phyloP scores from a whole-genome alignment of 1,140 invertebrate genomes.

The Drosophila subpulchrella region DNA sequence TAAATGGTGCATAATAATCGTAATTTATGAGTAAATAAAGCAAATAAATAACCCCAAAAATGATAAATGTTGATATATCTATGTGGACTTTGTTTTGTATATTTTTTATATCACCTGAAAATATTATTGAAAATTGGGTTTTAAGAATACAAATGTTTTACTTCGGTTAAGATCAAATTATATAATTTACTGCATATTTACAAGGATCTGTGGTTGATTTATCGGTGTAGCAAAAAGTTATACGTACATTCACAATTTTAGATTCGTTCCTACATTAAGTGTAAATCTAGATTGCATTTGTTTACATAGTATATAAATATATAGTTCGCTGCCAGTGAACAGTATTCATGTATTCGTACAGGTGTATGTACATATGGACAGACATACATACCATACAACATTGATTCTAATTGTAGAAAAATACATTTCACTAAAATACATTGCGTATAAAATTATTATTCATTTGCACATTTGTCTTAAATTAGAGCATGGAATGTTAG shows the following conservation, averaged over 20 bases:
- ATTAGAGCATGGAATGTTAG: conserved; percentile 38
- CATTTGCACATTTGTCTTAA: conserved; percentile 67
- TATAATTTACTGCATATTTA: conserved; percentile 51
- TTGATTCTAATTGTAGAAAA: conserved; percentile 71
- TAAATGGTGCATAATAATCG: conserved; percentile 74
- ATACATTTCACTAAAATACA: conserved; percentile 82
- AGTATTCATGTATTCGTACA: conserved; percentile 32
- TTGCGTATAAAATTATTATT: conserved; percentile 76
- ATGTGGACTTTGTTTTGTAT: not conserved
- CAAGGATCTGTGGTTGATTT: conserved; percentile 22
- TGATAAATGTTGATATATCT: not conserved
- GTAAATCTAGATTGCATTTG: conserved; percentile 44
- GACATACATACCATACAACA: conserved; percentile 36
- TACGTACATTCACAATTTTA: conserved; percentile 44
- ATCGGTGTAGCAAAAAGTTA: conserved; percentile 68
- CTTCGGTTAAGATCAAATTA: conserved; percentile 41
- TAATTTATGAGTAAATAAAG: conserved; percentile 54
- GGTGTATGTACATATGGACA: conserved; percentile 42
- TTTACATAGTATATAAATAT: conserved; percentile 48
- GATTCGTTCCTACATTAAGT: conserved; percentile 17
- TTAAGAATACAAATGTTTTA: not conserved
- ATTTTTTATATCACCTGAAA: not conserved
- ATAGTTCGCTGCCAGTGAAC: conserved; percentile 35
- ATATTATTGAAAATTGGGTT: too few relatives aligned
- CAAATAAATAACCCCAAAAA: conserved; percentile 35